Evolutionary conservation across 2,888 invertebrate species (phyloP), one percentile per base, ranked within the genome.

Genomic region (Drymonia ruficornis): DNA sequence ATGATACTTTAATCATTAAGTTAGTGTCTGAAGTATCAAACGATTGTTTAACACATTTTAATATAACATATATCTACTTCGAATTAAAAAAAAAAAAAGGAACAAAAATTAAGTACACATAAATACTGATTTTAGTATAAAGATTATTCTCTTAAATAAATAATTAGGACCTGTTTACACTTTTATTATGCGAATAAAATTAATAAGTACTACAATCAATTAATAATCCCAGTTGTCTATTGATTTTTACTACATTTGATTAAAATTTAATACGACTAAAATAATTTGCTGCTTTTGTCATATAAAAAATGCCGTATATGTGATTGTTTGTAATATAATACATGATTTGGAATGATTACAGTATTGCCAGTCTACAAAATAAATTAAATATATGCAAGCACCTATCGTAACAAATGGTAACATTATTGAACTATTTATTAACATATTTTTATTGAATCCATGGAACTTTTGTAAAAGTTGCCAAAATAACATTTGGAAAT

Each of bases 381-480:
- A 67, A 50, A 52, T 61, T 60, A 59, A 63, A 50, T 50, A 50
- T 61, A 57, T 16, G 49, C 40, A 65, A 73, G 71, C 74, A 75
- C 71, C 71, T 76, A 72, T 52, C 54, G 48, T 49, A 51, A 56
- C 13, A 61, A 59, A 64, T 74, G 75, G 72, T 76, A 76, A 74
- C 75, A 66, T 52, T 62, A 48, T 63, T 67, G 49, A 50, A 58
- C 50, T 50, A 47, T n/a, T 53, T 56, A 67, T 60, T 34, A 49
- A 46, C 61, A 55, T 60, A 60, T 46, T 45, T 48, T 50, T 55
- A 70, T 69, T 63, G 59, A 70, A 61, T 73, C 58, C 55, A 53
- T 48, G 43, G 58, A 53, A 16, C 38, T 46, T 53, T 56, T 52
- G 48, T 18, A 12, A 51, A 50, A 56, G 53, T 59, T 61, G 56